These are phyloP conservation scores for Neodiprion lecontei DNA, from an alignment of 1,140 invertebrate genomes.

Conservation along the genomic window DNA sequence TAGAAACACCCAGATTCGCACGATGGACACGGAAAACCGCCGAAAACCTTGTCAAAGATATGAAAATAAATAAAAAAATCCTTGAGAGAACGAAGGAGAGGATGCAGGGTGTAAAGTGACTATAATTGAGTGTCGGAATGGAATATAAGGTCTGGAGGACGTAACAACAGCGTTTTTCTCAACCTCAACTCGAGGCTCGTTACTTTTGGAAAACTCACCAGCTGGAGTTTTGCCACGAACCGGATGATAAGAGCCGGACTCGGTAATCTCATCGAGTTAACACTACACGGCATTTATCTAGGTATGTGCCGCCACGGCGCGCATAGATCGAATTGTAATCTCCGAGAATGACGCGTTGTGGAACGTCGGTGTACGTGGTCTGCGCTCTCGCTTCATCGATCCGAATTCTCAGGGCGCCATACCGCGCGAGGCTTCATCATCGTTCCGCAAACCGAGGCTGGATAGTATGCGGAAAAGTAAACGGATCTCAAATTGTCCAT, in stretches of 20 bases:
- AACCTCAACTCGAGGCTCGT: neutral
- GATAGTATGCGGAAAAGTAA: too few relatives aligned
- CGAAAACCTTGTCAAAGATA: too few relatives aligned
- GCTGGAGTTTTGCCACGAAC: neutral
- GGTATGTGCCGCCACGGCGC: neutral
- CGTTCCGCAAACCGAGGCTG: neutral
- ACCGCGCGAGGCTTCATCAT: too few relatives aligned
- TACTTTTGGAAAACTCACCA: neutral
- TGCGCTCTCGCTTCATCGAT: neutral
- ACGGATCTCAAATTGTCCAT: too few relatives aligned
- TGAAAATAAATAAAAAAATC: too few relatives aligned
- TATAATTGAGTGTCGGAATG: too few relatives aligned
- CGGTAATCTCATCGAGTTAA: neutral
- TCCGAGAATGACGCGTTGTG: neutral
- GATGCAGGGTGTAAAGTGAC: too few relatives aligned
- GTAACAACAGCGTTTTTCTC: neutral
- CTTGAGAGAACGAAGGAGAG: too few relatives aligned
- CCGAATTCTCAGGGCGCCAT: neutral
- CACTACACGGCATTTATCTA: neutral
- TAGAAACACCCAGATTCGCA: too few relatives aligned
- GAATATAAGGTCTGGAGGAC: too few relatives aligned
- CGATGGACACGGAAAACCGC: too few relatives aligned
- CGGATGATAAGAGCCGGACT: neutral
- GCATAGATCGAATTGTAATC: constrained; percentile 5
- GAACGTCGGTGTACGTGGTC: neutral